phyloP scores from a whole-genome alignment of 2,888 invertebrate species.

The Perithous albicinctus region DNA sequence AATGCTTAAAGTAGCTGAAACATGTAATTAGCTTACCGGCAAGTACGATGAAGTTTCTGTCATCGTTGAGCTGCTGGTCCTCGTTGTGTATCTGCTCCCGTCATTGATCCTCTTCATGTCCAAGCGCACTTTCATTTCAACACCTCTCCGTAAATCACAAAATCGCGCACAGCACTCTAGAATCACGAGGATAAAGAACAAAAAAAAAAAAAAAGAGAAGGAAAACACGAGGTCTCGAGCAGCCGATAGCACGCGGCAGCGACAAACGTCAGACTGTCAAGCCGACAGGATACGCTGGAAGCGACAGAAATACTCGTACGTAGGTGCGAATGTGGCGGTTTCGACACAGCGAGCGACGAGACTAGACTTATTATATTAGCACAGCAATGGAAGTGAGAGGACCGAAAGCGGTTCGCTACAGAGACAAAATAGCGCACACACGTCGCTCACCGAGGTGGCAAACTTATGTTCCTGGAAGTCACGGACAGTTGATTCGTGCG shows the following conservation, averaged over 20 bases:
- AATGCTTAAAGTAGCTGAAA: background rate
- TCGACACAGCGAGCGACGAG: conserved; percentile 8
- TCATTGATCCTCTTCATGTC: background rate
- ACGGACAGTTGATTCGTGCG: background rate
- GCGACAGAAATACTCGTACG: conserved; percentile 26
- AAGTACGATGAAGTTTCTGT: conserved; percentile 26
- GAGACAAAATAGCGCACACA: conserved; percentile 18
- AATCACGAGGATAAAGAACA: conserved; percentile 2
- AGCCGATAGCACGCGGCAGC: background rate
- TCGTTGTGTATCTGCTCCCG: background rate
- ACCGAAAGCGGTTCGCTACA: background rate
- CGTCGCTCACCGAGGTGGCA: conserved; percentile 24
- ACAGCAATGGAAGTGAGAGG: background rate
- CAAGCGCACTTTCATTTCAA: conserved; percentile 40
- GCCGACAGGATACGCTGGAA: background rate
- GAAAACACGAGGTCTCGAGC: background rate
- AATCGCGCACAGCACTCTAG: conserved; percentile 25
- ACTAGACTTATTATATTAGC: background rate
- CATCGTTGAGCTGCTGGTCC: conserved; percentile 22
- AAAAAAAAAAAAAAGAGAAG: conserved; percentile 7
- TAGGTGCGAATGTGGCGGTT: background rate
- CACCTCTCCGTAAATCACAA: conserved; percentile 35
- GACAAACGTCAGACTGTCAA: conserved; percentile 39
- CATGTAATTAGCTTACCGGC: conserved; percentile 35
- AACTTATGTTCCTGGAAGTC: conserved; percentile 12